These are phyloP conservation scores for Rhinophrynus dorsalis DNA, from an alignment of 2,797 vertebrate species.

Conservation along the genomic window DNA sequence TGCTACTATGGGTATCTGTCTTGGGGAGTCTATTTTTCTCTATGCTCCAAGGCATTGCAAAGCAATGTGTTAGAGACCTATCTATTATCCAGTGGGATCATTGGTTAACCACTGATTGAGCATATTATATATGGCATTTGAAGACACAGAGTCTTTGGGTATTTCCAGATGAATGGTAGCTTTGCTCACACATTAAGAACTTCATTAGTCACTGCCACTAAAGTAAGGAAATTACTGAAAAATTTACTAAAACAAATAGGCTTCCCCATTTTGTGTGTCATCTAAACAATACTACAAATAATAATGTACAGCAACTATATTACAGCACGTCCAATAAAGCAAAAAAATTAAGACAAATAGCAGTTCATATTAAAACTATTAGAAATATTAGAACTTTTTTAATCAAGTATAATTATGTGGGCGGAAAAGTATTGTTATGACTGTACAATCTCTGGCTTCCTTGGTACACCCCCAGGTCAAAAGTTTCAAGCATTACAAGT, in stretches of 20 bases:
- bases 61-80: too few relatives aligned
- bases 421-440: slow-evolving; percentile 30
- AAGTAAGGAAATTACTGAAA: background rate
- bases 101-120: too few relatives aligned
- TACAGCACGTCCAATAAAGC: too few relatives aligned
- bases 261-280: too few relatives aligned
- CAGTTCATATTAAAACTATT: too few relatives aligned
- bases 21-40: too few relatives aligned
- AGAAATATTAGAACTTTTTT: background rate
- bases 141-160: background rate
- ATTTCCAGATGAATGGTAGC: background rate
- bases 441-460: slow-evolving; percentile 23
- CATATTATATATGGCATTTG: too few relatives aligned
- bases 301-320: background rate
- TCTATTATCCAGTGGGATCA: too few relatives aligned
- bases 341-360: too few relatives aligned
- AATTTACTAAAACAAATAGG: too few relatives aligned
- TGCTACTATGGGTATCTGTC: too few relatives aligned
- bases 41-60: too few relatives aligned
- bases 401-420: background rate
- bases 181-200: background rate
- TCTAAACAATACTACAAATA: background rate
- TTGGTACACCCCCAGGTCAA: slow-evolving; percentile 22
- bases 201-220: background rate
- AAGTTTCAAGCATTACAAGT: slow-evolving; percentile 16